phyloP scores from a whole-genome alignment of 2,113 vertebrate species.

The Phocoena sinus region DNA sequence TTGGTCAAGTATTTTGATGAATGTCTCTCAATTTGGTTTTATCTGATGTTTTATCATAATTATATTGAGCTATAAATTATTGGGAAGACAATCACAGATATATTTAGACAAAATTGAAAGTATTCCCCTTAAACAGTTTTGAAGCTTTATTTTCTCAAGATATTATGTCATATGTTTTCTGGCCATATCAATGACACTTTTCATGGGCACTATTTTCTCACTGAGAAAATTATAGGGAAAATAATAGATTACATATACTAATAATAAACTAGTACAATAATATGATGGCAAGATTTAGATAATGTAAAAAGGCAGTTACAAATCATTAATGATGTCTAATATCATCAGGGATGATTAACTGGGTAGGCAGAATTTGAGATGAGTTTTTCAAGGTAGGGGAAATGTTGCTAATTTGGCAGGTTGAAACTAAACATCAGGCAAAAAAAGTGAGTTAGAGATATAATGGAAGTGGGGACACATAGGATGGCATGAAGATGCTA shows the following conservation, averaged over 20 bases:
- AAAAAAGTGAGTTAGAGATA: neutral
- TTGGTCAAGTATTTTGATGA: slow-evolving; percentile 19
- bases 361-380: neutral
- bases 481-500: neutral
- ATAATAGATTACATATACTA: neutral
- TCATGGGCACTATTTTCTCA: neutral
- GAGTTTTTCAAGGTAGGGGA: neutral
- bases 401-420: neutral
- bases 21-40: neutral
- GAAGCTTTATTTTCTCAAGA: slow-evolving; percentile 11
- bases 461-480: neutral
- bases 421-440: neutral
- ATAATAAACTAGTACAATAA: neutral
- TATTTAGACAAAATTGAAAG: neutral
- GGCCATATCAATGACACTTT: neutral
- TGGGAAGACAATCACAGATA: neutral
- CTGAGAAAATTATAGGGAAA: neutral
- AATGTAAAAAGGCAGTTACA: neutral
- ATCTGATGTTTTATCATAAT: neutral
- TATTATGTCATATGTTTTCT: neutral
- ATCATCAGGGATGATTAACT: neutral
- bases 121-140: neutral
- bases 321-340: neutral
- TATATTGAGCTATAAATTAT: neutral
- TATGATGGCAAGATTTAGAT: neutral